Base-by-base conservation (phyloP, 2,888 invertebrate genomes). In the Caenorhabditis angaria region DNA sequence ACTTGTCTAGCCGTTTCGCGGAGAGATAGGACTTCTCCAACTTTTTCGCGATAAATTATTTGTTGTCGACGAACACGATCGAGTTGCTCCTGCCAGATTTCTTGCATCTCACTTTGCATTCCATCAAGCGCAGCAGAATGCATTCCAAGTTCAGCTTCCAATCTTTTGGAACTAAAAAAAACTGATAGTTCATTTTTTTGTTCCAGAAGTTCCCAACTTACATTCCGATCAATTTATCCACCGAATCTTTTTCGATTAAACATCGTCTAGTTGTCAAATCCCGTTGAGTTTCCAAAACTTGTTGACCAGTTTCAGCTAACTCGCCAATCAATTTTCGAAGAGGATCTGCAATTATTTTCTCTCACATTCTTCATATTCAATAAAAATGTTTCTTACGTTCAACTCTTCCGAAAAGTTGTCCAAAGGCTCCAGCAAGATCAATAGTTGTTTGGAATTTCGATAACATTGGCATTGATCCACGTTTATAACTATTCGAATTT, bases 51-150 rank as follows among this genome's bases (percentile, higher is more conserved):
- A 59, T 81, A 91, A 48, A 92, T 90, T 83, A 92, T 92, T 86
- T 92, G 92, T 87, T 93, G 92, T 8, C 92, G 90, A 57, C 92
- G 90, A 70, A 93, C 90, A 71, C 92, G 89, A 88, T 92, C 92
- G 28, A 92, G 88, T 82, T 92, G 92, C 83, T 92, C 92, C 85
- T 92, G 92, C 92, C 92, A 92, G 1, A 92, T 90, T 56, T 91
- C 72, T 75, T 80, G 80, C 63, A 85, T 64, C 12, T 77, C 74
- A 6, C 82, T 77, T 57, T 85, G 82, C 58, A 80, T 64, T 25
- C 77, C 77, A 28, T 84, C 70, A 22, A 88, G 85, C 76, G 88
- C 82, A 47, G 87, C 86, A n/a, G 87, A 77, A 3, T 86, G 83
- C 32, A 83, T 82, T 35, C 86, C 85, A 66, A 88, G 85, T 27